phyloP scores from a whole-genome alignment of 1,140 invertebrate species.

The Triops longicaudatus region DNA sequence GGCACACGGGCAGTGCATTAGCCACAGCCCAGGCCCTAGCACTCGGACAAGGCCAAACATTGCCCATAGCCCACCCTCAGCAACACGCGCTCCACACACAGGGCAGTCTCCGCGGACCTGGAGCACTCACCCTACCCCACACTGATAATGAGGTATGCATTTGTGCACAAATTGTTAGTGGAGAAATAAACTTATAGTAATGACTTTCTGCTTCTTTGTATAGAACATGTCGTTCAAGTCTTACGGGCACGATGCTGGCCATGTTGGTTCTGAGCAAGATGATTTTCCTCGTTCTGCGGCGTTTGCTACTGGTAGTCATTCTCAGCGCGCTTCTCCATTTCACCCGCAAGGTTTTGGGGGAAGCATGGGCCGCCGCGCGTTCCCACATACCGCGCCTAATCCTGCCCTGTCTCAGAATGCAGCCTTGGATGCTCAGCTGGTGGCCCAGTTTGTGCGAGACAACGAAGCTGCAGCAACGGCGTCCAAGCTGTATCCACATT shows the following conservation, averaged over 20 bases:
- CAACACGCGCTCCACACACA: constrained; percentile 34
- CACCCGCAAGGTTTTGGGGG: constrained; percentile 34
- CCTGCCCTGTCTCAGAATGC: constrained; percentile 26
- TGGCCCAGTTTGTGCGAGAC: constrained; percentile 34
- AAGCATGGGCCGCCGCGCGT: constrained; percentile 28
- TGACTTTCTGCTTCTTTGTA: constrained; percentile 25
- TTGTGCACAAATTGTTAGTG: not conserved
- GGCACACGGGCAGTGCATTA: constrained; percentile 17
- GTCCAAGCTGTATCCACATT: constrained; percentile 28
- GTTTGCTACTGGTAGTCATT: constrained; percentile 23
- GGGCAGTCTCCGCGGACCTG: constrained; percentile 26
- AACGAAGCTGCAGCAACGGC: constrained; percentile 30
- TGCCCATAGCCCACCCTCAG: constrained; percentile 42
- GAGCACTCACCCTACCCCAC: constrained; percentile 22
- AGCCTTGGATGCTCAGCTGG: constrained; percentile 27
- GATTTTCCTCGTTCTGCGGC: constrained; percentile 48
- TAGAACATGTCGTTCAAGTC: constrained; percentile 65
- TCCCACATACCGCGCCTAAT: constrained; percentile 27
- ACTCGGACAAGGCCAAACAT: constrained; percentile 31
- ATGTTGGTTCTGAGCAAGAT: constrained; percentile 55
- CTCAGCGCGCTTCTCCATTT: constrained; percentile 30
- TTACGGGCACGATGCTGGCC: constrained; percentile 53
- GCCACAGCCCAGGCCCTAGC: constrained; percentile 25
- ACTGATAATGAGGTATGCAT: not conserved
- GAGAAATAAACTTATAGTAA: not conserved